Evolutionary conservation across 2,888 invertebrate genomes (phyloP), one percentile per base, ranked within the genome.

Genomic region (Lithophane socia): DNA sequence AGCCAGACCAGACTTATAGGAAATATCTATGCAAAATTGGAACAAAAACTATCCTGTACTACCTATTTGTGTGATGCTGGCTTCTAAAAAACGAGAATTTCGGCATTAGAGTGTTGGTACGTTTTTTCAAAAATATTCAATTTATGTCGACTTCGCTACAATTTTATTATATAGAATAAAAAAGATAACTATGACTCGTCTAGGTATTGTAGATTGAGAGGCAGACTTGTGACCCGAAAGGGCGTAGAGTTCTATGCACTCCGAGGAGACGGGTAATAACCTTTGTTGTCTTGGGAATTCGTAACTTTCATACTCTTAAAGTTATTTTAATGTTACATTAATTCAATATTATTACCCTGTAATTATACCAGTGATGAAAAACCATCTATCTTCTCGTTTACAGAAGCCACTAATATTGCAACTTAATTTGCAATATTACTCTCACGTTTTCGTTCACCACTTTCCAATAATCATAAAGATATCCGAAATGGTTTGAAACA

Each of bases 181-280:
- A 37, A 37, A 52, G 8, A 54, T 49, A 16, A 44, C 13, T 73
- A 2, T 12, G 12, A 12, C 71, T 58, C 18, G 42, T 61, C n/a
- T 75, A 68, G 47, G 9, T 69, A 42, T 16, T 18, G 18, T 44
- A 12, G 56, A 13, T 72, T 29, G 8, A 49, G 61, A 56, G 66
- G 37, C 58, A 64, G 85, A 76, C 64, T 58, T 49, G 13, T 64
- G 72, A 83, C 77, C 74, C 49, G 29, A 71, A 68, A 81, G 86
- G 84, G 52, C 79, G 49, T 24, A 18, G 29, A 73, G 74, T 79
- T 85, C 70, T 44, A 47, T 75, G 84, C 68, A 71, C 83, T 65
- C 65, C 18, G 49, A n/a, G 56, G 64, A 73, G 79, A 75, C 83
- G 64, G 75, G 71, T 75, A 68, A 63, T 65, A 65, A 84, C 86